Conservation (phyloP, 2,113 vertebrate genomes). For the Esox niger region DNA sequence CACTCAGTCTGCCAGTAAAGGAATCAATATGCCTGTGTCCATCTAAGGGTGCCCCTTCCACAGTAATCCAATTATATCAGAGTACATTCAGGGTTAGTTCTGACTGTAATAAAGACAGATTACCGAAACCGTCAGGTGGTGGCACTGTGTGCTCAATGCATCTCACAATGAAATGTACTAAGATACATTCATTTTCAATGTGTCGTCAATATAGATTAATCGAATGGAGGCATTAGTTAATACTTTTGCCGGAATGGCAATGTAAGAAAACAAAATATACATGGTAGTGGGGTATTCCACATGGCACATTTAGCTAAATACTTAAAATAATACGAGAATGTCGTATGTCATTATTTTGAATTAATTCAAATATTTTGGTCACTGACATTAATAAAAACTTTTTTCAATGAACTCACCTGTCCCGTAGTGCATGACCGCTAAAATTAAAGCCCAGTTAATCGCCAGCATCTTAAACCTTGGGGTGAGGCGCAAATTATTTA, state of each 20-base stretch:
- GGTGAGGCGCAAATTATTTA: not conserved
- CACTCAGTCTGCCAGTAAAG: no score
- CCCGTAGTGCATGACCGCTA: conserved; percentile 36
- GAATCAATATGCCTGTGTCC: not conserved
- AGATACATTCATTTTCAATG: no score
- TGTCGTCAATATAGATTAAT: not conserved
- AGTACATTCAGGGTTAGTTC: not conserved
- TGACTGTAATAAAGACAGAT: not conserved
- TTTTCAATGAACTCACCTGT: no score
- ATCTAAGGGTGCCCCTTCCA: conserved; percentile 43
- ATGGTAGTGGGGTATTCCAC: not conserved
- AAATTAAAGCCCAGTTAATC: conserved; percentile 42
- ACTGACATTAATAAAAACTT: no score
- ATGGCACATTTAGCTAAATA: not conserved
- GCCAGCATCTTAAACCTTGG: conserved; percentile 36
- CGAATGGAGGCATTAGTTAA: not conserved
- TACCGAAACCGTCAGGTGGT: not conserved
- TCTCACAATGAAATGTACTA: no score
- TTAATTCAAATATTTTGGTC: not conserved
- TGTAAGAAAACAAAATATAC: not conserved
- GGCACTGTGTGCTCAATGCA: not conserved
- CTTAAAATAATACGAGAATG: not conserved
- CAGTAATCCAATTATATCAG: conserved; percentile 5
- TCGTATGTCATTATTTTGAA: not conserved
- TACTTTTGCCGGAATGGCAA: not conserved